phyloP scores from a whole-genome alignment of 2,888 invertebrate species.

The Nomada fabriciana region DNA sequence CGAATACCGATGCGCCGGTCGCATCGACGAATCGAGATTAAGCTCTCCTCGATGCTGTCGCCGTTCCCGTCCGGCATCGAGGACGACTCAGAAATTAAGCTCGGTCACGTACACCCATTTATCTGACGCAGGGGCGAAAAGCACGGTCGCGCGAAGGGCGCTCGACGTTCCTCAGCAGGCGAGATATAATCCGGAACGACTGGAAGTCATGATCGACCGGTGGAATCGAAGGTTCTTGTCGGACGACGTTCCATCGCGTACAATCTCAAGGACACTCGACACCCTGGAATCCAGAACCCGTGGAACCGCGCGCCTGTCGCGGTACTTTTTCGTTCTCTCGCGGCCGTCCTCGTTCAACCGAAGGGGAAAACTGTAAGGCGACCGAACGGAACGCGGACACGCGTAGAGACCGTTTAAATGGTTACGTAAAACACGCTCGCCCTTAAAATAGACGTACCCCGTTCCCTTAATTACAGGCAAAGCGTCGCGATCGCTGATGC shows the following conservation, averaged over 20 bases:
- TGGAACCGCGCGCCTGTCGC: conserved; percentile 51
- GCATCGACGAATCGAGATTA: conserved; percentile 31
- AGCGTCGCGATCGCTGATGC: neutral
- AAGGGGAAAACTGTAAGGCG: conserved; percentile 34
- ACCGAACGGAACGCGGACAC: conserved; percentile 30
- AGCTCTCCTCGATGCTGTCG: conserved; percentile 1
- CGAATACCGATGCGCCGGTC: conserved; percentile 4
- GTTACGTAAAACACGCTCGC: conserved; percentile 34
- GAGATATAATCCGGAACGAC: conserved; percentile 66
- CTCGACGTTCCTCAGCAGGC: conserved; percentile 21
- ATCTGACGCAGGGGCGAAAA: neutral
- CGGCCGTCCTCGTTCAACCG: conserved; percentile 10
- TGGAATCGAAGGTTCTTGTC: conserved; percentile 65
- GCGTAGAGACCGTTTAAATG: conserved; percentile 41
- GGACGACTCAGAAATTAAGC: neutral
- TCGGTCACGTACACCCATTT: conserved; percentile 16
- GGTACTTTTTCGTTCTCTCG: conserved; percentile 53
- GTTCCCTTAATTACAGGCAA: conserved; percentile 26
- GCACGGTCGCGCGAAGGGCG: neutral
- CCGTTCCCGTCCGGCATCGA: too few species aligned
- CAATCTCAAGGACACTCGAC: conserved; percentile 73
- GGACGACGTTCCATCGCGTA: conserved; percentile 73
- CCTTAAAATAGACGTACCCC: conserved; percentile 21
- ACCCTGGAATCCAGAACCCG: conserved; percentile 74
- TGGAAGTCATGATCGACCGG: conserved; percentile 64